A percentile compares a stretch with the other conserved stretches of the same genome.
Evolutionary conservation across 92 coral and sea anemone genomes (phyloP).

Genomic region (Phenganax subtilis): DNA sequence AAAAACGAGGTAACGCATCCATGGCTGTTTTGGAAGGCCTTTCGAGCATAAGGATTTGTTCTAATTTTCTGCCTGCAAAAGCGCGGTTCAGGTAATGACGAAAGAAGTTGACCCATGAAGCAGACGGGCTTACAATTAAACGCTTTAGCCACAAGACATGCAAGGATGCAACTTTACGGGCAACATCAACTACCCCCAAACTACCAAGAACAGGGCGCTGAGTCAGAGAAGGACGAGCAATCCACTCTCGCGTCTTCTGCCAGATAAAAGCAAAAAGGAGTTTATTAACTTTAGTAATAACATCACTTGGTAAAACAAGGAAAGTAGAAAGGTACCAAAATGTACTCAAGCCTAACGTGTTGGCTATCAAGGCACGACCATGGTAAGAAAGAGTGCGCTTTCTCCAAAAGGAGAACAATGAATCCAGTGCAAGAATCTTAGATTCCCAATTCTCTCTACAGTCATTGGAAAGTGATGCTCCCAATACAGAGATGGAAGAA

Average conservation of each 20-base stretch:
- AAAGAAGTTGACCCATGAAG: background rate
- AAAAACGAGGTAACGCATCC: no score
- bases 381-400: background rate
- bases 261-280: background rate
- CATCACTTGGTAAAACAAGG: background rate
- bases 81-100: background rate
- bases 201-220: constrained; percentile 6
- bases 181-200: background rate
- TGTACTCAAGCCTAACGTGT: constrained; percentile 21
- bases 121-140: background rate
- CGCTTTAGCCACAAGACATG: constrained; percentile 31
- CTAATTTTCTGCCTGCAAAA: no score
- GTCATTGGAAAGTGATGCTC: constrained; percentile 4
- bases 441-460: constrained; percentile 17
- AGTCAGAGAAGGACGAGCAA: background rate
- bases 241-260: background rate
- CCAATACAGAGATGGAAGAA: constrained; percentile 1
- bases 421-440: background rate
- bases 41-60: background rate
- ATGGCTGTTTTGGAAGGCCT: no score
- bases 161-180: background rate
- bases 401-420: constrained; percentile 25
- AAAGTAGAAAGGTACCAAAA: background rate
- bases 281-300: no score
- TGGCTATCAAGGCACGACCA: constrained; percentile 10